Percentiles rank a stretch among this genome's conserved stretches.
Conservation (phyloP, 2,113 vertebrate species). For the Hiodon alosoides region DNA sequence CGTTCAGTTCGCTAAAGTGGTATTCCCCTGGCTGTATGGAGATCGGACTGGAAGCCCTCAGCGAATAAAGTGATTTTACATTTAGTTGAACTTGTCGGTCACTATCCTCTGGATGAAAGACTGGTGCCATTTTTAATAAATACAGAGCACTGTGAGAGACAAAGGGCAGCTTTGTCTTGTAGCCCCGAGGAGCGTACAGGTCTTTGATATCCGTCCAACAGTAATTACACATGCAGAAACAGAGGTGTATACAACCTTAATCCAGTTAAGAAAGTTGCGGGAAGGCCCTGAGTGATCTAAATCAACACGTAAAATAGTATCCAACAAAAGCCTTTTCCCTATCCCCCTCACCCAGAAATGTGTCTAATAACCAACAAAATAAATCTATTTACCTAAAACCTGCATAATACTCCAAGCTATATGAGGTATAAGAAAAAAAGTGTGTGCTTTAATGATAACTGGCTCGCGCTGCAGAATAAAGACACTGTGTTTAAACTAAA, state of each 20-base stretch:
- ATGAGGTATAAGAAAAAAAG: not conserved
- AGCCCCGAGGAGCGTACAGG: constrained; percentile 33
- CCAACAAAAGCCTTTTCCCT: constrained; percentile 2
- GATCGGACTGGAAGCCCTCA: constrained; percentile 19
- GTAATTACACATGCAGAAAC: constrained; percentile 39
- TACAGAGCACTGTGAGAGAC: constrained; percentile 33
- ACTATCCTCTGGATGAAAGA: constrained; percentile 39
- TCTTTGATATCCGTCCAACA: constrained; percentile 42
- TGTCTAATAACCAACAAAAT: too few species aligned
- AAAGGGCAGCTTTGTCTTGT: constrained; percentile 39
- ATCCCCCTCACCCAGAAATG: not conserved
- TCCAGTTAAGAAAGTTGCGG: constrained; percentile 41
- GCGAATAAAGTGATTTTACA: constrained; percentile 38
- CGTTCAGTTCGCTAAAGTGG: constrained; percentile 15
- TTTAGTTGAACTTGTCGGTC: constrained; percentile 36
- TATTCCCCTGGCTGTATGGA: constrained; percentile 23
- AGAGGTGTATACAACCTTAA: constrained; percentile 39
- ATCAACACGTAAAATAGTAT: constrained; percentile 32
- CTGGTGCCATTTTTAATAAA: constrained; percentile 29
- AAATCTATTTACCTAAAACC: not conserved
- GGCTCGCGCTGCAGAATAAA: not conserved
- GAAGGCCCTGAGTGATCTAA: constrained; percentile 39
- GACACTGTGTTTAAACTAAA: not conserved
- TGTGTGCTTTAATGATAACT: not conserved
- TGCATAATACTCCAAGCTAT: not conserved